A percentile compares a stretch with the other conserved stretches of the same genome.
Evolutionary conservation across 2,888 invertebrate species (phyloP).

Genomic region (Lissocephala sabroskyi): DNA sequence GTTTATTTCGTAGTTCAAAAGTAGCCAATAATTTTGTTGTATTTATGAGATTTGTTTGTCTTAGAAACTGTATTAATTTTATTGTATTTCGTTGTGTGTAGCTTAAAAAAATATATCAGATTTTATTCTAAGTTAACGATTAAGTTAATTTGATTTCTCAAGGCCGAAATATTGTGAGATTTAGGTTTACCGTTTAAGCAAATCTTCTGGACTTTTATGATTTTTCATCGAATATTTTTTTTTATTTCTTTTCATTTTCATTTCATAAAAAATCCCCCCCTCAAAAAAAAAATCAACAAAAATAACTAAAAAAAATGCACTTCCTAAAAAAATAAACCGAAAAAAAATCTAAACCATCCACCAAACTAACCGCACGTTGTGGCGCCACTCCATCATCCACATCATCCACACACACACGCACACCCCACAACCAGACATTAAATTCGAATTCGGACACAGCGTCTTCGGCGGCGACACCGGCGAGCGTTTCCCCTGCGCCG

Average conservation of each 20-base stretch:
- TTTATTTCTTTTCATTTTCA: constrained; percentile 64
- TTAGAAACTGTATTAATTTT: constrained; percentile 17
- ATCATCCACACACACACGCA: constrained; percentile 9
- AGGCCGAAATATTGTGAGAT: no score
- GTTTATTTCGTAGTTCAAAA: constrained; percentile 8
- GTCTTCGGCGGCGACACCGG: constrained; percentile 38
- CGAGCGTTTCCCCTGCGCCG: constrained; percentile 74
- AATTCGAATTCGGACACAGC: constrained; percentile 44
- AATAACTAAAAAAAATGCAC: constrained; percentile 11
- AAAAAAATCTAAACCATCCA: constrained; percentile 19
- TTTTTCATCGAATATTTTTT: constrained; percentile 58
- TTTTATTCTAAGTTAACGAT: not conserved
- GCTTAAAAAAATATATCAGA: constrained; percentile 12
- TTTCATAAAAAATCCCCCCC: constrained; percentile 39
- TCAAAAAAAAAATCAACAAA: constrained; percentile 13
- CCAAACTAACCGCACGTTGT: constrained; percentile 4
- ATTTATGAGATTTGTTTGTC: constrained; percentile 1
- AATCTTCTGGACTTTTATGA: constrained; percentile 35
- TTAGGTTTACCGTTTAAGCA: constrained; percentile 16
- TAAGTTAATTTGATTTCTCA: not conserved
- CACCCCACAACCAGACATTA: constrained; percentile 28
- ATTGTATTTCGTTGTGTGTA: constrained; percentile 16
- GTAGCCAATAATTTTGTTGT: no score
- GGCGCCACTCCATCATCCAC: constrained; percentile 16
- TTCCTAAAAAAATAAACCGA: constrained; percentile 14